Evolutionary conservation across 2,113 vertebrate genomes (phyloP).

Genomic region (Sprattus sprattus): DNA sequence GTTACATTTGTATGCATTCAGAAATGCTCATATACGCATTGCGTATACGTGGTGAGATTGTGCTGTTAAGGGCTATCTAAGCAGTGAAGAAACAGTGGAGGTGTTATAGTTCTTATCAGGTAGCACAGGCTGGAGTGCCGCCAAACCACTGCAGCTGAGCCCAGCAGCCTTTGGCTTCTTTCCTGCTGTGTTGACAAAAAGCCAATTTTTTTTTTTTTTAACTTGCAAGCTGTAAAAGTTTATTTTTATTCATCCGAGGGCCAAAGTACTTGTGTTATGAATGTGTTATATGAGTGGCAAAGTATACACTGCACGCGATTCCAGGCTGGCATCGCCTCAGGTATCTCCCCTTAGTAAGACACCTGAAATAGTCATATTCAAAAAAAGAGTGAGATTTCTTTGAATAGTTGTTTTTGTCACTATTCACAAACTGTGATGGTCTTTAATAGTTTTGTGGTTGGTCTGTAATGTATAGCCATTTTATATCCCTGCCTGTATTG

Average conservation of each 20-base stretch:
- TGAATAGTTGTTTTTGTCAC: background rate
- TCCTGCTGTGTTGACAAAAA: constrained; percentile 16
- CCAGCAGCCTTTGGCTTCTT: background rate
- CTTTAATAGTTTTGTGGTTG: background rate
- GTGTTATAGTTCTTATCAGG: constrained; percentile 15
- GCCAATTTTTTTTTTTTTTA: background rate
- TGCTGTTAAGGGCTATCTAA: background rate
- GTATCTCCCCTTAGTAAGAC: background rate
- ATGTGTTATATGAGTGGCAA: background rate
- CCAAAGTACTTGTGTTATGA: background rate
- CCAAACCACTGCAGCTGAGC: background rate
- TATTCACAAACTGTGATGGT: background rate
- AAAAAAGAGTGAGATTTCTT: background rate
- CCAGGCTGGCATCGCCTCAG: background rate
- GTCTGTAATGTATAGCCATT: background rate
- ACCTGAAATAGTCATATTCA: background rate
- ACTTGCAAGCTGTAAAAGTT: constrained; percentile 11
- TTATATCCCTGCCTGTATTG: background rate
- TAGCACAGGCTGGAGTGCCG: background rate
- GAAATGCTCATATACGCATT: background rate
- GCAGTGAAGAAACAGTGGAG: background rate
- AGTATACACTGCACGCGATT: background rate
- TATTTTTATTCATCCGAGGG: background rate
- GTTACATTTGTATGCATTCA: background rate
- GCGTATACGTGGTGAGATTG: background rate